Evolutionary conservation across 2,888 invertebrate genomes (phyloP).

Genomic region (Rhagonycha lutea): DNA sequence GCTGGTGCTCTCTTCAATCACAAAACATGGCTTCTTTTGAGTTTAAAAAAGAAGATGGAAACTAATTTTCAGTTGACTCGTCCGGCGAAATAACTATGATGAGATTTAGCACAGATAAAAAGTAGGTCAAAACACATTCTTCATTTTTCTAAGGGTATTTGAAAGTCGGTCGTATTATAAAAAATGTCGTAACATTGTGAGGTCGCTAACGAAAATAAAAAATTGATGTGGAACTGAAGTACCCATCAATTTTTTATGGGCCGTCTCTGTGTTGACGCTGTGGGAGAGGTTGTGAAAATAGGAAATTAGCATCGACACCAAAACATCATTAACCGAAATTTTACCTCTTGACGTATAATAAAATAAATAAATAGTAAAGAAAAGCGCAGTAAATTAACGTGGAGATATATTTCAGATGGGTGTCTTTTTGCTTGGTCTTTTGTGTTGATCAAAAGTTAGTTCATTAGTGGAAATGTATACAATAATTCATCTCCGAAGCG

Average conservation of each 20-base stretch:
- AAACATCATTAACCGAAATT: neutral
- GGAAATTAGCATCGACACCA: neutral
- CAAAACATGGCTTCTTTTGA: neutral
- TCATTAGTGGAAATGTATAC: constrained; percentile 55
- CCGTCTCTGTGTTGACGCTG: neutral
- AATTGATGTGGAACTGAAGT: neutral
- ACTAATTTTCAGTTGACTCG: neutral
- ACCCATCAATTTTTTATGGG: neutral
- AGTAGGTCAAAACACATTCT: neutral
- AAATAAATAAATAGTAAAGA: neutral
- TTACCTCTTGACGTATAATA: no score
- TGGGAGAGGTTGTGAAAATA: neutral
- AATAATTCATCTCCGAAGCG: constrained; percentile 52
- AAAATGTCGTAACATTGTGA: neutral
- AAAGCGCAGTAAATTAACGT: neutral
- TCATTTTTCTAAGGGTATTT: neutral
- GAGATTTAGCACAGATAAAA: neutral
- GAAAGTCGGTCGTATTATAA: neutral
- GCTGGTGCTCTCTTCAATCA: neutral
- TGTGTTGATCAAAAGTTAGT: constrained; percentile 53
- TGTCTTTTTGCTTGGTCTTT: constrained; percentile 35
- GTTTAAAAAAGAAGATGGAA: neutral
- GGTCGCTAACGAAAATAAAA: neutral
- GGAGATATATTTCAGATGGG: constrained; percentile 18
- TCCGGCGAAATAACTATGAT: neutral